Percentiles rank a stretch among this genome's conserved stretches.
These are phyloP conservation scores for Apocheima hispidaria DNA, from an alignment of 2,888 invertebrate species.

Conservation along the genomic window DNA sequence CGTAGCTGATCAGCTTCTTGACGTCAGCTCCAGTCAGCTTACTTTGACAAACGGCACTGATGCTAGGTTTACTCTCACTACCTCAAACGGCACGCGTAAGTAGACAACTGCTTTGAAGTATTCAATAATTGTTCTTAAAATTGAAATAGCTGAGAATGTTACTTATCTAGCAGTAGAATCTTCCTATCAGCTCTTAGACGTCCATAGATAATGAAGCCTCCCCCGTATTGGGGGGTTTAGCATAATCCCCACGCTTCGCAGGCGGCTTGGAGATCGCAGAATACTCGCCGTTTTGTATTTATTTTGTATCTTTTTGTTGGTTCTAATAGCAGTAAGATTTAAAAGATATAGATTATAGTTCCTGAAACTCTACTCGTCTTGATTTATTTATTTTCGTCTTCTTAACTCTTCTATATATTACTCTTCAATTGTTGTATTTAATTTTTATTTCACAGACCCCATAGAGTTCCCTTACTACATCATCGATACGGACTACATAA, in stretches of 20 bases:
- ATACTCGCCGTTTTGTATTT: no score
- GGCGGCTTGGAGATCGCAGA: no score
- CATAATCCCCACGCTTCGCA: no score
- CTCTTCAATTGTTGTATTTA: not conserved
- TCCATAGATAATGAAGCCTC: no score
- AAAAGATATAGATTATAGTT: no score
- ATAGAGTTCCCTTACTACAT: constrained; percentile 64
- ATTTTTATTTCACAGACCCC: constrained; percentile 47
- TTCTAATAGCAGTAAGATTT: no score
- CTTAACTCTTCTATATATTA: not conserved
- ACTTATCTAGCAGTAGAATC: no score
- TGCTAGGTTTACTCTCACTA: constrained; percentile 60
- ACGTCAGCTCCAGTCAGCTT: constrained; percentile 49
- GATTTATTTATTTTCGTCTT: not conserved
- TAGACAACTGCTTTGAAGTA: not conserved
- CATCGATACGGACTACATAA: constrained; percentile 84
- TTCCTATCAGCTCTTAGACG: no score
- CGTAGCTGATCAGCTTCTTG: constrained; percentile 55
- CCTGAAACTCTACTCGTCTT: no score
- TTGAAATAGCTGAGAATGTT: no score
- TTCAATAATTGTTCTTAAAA: not conserved
- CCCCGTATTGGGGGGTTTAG: no score
- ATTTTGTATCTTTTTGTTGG: not conserved
- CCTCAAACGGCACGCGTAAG: constrained; percentile 53
- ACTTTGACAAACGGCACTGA: constrained; percentile 50